Conservation (phyloP, 2,113 vertebrate genomes). For the Ochotona curzoniae region DNA sequence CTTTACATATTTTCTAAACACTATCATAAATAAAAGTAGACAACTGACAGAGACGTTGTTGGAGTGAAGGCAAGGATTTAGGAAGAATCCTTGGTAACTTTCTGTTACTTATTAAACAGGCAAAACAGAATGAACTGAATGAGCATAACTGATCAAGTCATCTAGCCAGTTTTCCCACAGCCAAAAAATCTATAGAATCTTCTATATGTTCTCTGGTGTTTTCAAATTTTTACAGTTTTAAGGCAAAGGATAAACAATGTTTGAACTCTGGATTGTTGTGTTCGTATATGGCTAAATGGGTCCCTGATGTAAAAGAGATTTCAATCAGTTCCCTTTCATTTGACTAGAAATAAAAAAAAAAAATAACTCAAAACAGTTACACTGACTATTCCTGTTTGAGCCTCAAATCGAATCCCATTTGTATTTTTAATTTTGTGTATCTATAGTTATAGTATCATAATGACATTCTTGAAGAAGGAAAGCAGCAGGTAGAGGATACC, state of each 20-base stretch:
- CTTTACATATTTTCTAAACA: background rate
- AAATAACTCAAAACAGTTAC: background rate
- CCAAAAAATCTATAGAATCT: background rate
- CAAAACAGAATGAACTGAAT: background rate
- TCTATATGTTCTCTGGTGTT: background rate
- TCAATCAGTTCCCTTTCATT: background rate
- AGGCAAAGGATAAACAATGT: background rate
- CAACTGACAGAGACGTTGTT: background rate
- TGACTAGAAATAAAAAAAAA: background rate
- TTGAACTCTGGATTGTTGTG: background rate
- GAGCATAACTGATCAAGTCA: background rate
- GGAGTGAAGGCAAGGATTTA: background rate
- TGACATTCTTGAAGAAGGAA: background rate
- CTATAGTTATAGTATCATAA: background rate
- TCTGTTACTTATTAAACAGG: background rate
- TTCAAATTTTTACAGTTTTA: background rate
- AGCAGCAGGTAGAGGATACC: rapidly evolving
- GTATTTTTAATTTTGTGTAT: background rate
- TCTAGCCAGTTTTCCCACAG: background rate
- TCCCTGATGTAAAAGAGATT: background rate
- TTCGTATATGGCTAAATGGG: background rate
- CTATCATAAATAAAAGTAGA: background rate
- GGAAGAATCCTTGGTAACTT: background rate
- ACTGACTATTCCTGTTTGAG: background rate
- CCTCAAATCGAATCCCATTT: background rate